A percentile compares a stretch with the other conserved stretches of the same genome.
phyloP scores from a whole-genome alignment of 2,113 vertebrate species.

The Chroicocephalus ridibundus region DNA sequence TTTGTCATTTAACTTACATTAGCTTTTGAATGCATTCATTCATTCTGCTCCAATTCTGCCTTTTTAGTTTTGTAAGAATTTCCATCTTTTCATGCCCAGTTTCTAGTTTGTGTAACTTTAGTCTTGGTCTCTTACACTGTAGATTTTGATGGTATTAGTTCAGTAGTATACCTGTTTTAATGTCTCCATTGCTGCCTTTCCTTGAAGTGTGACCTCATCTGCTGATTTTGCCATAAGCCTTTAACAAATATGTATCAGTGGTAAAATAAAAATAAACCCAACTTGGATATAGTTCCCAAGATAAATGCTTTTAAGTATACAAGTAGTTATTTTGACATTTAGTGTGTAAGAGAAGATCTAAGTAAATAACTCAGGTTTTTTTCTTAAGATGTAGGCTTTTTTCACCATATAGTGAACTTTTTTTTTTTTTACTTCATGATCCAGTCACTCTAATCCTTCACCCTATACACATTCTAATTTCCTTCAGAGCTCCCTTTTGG shows the following conservation, averaged over 20 bases:
- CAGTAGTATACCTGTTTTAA: background rate
- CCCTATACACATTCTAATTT: background rate
- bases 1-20: background rate
- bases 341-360: background rate
- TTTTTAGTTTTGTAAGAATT: background rate
- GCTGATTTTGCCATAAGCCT: background rate
- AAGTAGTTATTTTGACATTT: background rate
- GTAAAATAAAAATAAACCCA: background rate
- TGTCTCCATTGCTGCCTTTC: background rate
- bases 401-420: background rate
- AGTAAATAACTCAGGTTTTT: background rate
- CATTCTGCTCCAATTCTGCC: background rate
- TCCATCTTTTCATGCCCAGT: background rate
- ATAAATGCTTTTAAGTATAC: background rate
- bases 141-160: background rate
- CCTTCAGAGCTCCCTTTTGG: background rate
- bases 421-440: background rate
- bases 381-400: background rate
- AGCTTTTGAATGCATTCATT: background rate
- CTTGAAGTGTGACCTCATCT: background rate
- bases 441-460: background rate
- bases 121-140: background rate
- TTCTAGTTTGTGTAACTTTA: background rate
- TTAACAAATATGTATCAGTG: background rate
- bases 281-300: background rate